These are phyloP conservation scores for Glandiceps talaboti DNA, from an alignment of 53 echinoderm and acorn worm genomes.

Conservation along the genomic window DNA sequence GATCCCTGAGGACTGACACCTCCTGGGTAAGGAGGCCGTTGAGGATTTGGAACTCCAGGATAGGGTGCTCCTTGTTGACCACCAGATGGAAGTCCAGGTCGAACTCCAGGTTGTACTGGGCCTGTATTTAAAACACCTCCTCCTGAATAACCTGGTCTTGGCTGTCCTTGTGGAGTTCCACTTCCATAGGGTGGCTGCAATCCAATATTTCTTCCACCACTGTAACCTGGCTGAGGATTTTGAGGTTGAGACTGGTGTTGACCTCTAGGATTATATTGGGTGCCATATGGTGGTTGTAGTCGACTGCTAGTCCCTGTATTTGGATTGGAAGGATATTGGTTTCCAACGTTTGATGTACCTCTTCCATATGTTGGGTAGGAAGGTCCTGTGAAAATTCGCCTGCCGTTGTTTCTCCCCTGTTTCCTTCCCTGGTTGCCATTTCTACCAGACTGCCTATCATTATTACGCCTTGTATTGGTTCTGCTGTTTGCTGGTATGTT, in stretches of 20 bases:
- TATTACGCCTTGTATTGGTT: not conserved
- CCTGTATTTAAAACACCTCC: slow-evolving; percentile 20
- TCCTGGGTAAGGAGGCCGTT: not conserved
- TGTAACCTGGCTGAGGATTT: no score
- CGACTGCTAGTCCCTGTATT: no score
- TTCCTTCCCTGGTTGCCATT: not conserved
- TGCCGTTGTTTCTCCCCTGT: no score
- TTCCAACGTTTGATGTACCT: no score
- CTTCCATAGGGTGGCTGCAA: slow-evolving; percentile 9
- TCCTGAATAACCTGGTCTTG: slow-evolving; percentile 8
- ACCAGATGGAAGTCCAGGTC: slow-evolving; percentile 5
- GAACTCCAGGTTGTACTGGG: slow-evolving; percentile 22
- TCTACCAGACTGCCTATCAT: slow-evolving; percentile 2
- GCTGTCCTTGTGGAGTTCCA: not conserved
- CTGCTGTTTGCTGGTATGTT: not conserved
- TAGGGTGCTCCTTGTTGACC: not conserved
- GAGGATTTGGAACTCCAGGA: not conserved
- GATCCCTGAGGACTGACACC: not conserved
- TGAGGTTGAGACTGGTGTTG: no score
- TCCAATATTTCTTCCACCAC: not conserved
- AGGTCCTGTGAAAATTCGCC: slow-evolving; percentile 7
- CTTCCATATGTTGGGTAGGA: slow-evolving; percentile 24
- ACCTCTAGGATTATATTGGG: no score
- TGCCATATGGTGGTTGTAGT: no score
- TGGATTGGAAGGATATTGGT: no score